Evolutionary conservation across 2,888 invertebrate genomes (phyloP), one percentile per base, ranked within the genome.

Genomic region (Watsonalla cultraria): DNA sequence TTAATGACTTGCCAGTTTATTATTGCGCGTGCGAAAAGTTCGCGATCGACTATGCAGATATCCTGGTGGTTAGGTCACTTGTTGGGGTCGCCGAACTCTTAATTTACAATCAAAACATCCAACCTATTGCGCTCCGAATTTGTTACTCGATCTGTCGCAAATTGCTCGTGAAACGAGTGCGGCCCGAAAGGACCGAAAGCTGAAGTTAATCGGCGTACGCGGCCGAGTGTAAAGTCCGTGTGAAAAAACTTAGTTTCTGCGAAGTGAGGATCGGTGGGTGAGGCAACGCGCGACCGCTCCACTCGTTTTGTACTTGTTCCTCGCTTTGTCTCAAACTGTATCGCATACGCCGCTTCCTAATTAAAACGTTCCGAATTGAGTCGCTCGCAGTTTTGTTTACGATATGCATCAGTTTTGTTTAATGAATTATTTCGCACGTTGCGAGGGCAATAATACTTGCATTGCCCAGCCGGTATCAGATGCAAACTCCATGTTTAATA

Each of bases 381-480:
- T 83, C 76, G 70, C 66, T 67, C 70, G 72, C 72, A 75, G 71
- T 71, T 73, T 63, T 68, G 70, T 76, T 76, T 73, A 78, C 80
- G 89, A 89, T 88, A 68, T 65, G 71, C 84, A 89, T 89, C 87
- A 85, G 79, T 86, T 86, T 86, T 78, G 79, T 81, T 82, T 86
- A 88, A 87, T 86, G 87, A 86, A 74, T 78, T 84, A 82, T 80
- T 82, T 78, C 76, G 74, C 66, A 61, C 65, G 66, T 60, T 59
- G 70, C 65, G 68, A 72, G 67, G 68, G 54, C 57, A 56, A 64
- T 64, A 65, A 70, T 70, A 64, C 60, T 57, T 50, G 50, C 57
- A 62, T 60, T 57, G 51, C 51, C 66, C 58, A 46, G 54, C 54
- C 47, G 47, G 53, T 53, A 46, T 45, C 56, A 54, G 58, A 60